Evolutionary conservation across 2,797 vertebrate genomes (phyloP).

Genomic region (Callimico goeldii): DNA sequence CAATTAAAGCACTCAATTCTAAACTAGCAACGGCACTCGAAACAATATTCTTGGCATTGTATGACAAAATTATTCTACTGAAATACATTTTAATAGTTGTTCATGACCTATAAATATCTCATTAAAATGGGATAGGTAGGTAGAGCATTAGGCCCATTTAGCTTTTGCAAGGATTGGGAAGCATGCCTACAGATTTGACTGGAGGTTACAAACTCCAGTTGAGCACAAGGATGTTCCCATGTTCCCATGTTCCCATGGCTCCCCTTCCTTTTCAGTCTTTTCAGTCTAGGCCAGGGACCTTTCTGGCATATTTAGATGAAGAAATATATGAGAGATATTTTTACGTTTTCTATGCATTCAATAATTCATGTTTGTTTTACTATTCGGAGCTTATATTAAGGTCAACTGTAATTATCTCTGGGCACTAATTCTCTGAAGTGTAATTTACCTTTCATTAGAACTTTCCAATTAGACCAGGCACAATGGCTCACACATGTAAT

Average conservation of each 20-base stretch:
- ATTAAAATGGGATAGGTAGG: background rate
- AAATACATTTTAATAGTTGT: constrained; percentile 5
- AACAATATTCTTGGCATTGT: background rate
- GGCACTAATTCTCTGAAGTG: background rate
- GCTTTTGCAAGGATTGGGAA: constrained; percentile 51
- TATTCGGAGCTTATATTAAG: background rate
- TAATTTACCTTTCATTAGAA: background rate
- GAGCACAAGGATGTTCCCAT: constrained; percentile 38
- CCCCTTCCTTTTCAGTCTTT: background rate
- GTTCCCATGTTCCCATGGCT: constrained; percentile 51
- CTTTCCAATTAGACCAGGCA: background rate
- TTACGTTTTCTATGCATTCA: background rate
- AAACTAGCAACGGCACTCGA: background rate
- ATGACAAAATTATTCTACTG: constrained; percentile 38
- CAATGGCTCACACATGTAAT: too few species aligned
- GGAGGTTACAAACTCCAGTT: constrained; percentile 74
- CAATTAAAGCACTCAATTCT: constrained; percentile 41
- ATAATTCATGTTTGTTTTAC: background rate
- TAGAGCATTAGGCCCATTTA: background rate
- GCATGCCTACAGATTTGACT: constrained; percentile 60
- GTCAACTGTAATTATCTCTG: background rate
- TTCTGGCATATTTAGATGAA: background rate
- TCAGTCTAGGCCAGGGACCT: background rate
- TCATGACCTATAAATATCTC: background rate
- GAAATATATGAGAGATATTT: background rate